Conservation (phyloP, 2,888 invertebrate genomes). For the Polydrusus cervinus region DNA sequence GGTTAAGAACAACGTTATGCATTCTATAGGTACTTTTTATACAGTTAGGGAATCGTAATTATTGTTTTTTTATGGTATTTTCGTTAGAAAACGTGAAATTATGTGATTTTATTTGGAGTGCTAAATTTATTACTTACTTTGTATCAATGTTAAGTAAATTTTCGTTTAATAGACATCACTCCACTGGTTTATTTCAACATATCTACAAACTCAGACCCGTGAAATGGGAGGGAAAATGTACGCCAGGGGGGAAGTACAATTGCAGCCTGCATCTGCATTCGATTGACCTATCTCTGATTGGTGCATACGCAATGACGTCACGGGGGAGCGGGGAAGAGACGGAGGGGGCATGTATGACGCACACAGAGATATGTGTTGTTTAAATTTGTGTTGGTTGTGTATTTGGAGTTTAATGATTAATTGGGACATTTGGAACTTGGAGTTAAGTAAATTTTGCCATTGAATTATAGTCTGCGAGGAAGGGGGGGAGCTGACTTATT, state of each 20-base stretch:
- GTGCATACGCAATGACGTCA: constrained; percentile 54
- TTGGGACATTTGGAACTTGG: constrained; percentile 38
- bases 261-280: constrained; percentile 55
- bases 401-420: constrained; percentile 48
- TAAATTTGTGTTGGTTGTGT: constrained; percentile 35
- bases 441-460: constrained; percentile 30
- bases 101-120: too few relatives aligned
- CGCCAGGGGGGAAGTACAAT: constrained; percentile 35
- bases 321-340: background rate
- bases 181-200: constrained; percentile 19
- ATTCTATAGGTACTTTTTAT: too few relatives aligned
- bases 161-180: background rate
- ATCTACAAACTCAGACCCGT: constrained; percentile 43
- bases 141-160: too few relatives aligned
- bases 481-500: too few relatives aligned
- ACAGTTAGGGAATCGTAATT: too few relatives aligned
- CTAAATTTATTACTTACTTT: too few relatives aligned
- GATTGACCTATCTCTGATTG: constrained; percentile 55
- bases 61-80: too few relatives aligned
- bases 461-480: too few relatives aligned
- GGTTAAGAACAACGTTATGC: too few relatives aligned
- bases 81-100: too few relatives aligned
- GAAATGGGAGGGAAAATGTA: constrained; percentile 35
- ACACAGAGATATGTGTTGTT: constrained; percentile 38
- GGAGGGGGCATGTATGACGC: constrained; percentile 32